Evolutionary conservation across 2,113 vertebrate species (phyloP), one percentile per base, ranked within the genome.

Genomic region (Tursiops truncatus): DNA sequence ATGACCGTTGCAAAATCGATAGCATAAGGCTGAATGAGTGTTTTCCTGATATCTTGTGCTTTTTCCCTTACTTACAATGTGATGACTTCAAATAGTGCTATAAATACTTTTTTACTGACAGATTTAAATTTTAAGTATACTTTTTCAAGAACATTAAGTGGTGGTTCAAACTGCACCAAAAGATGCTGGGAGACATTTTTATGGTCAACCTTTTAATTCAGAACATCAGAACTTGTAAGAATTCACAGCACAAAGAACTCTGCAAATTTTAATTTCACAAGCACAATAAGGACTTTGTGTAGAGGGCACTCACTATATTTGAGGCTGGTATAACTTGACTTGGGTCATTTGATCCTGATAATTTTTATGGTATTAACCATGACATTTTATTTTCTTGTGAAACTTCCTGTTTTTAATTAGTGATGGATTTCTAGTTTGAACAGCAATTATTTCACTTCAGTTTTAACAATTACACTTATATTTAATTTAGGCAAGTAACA

Each of bases 331-430:
- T 44, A 50, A 80, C 21, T 63, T 74, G 18, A 50, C 6, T 93
- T 77, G 8, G 58, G 38, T 88, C 92, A 92, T 92, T 70, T 77
- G 58, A 95, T 63, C 44, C 88, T 96, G 87, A 58, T 89, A 41
- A 26, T 79, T 76, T 96, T 95, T 70, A 79, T 36, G 33, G 33
- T 63, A 67, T 81, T 86, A 70, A 85, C 58, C 41, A 47, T 80
- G 50, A 96, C 68, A 96, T 95, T 89, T 62, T 95, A 92, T 89
- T 97, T 92, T 89, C 41, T 63, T 89, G 79, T 68, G 58, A 90
- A 97, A 84, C 26, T 94, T 92, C 89, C 63, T 96, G 21, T 65
- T 86, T 80, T 97, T 88, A 89, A 81, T 89, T 85, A 88, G 60
- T 11, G 8, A 82, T 79, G 21, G 50, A 71, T 88, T 89, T 95